These are phyloP conservation scores for Drosophila sturtevanti DNA, from an alignment of 1,140 invertebrate species.

Conservation along the genomic window DNA sequence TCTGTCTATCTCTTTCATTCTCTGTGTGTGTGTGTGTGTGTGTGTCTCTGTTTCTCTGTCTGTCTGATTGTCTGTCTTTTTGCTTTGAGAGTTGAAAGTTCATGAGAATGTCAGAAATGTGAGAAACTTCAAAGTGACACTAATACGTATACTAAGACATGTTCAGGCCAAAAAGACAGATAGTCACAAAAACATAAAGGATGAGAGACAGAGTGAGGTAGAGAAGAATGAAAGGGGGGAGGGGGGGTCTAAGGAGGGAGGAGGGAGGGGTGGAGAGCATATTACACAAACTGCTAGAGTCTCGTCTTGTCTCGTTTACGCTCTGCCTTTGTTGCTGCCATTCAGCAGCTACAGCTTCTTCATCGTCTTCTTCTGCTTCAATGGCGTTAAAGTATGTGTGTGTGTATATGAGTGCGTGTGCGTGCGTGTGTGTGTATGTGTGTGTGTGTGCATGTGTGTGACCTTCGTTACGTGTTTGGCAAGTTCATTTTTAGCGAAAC, in stretches of 20 bases:
- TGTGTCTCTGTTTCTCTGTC: neutral
- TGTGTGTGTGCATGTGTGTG: constrained; percentile 53
- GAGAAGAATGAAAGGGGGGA: neutral
- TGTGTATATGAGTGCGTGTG: constrained; percentile 32
- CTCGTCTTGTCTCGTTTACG: neutral
- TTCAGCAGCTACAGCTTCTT: neutral
- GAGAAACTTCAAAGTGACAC: constrained; percentile 65
- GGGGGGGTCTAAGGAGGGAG: neutral
- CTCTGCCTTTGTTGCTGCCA: constrained; percentile 17
- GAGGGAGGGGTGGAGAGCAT: neutral
- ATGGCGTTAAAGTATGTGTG: constrained; percentile 50
- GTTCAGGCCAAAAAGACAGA: constrained; percentile 51
- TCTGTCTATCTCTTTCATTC: neutral
- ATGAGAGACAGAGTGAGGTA: neutral
- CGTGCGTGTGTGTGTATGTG: constrained; percentile 40
- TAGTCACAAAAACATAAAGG: constrained; percentile 53
- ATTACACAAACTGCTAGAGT: neutral
- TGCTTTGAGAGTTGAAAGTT: constrained; percentile 64
- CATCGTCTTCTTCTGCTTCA: constrained; percentile 31
- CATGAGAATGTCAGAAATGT: constrained; percentile 56
- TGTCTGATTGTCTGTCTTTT: neutral
- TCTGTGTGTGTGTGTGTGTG: constrained; percentile 2
- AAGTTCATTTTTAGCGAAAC: constrained; percentile 73
- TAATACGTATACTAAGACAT: constrained; percentile 52
- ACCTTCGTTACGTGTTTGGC: constrained; percentile 80